Percentiles rank a stretch among this genome's conserved stretches.
Conservation (phyloP, 2,113 vertebrate species). For the Urocynchramus pylzowi region DNA sequence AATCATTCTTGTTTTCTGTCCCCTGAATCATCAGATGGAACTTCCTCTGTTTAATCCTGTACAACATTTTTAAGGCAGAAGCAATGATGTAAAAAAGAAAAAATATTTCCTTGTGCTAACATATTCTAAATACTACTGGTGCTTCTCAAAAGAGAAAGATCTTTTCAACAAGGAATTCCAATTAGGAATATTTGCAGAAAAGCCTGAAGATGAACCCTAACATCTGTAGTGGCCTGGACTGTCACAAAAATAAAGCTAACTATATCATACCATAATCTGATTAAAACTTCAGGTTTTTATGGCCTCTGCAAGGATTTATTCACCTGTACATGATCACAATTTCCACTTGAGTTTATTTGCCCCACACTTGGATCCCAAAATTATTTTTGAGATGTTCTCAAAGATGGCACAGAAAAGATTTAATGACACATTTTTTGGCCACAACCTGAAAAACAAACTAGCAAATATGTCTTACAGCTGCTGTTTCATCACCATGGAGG, state of each 20-base stretch:
- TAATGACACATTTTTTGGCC: neutral
- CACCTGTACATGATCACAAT: neutral
- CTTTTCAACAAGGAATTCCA: neutral
- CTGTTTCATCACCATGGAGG: neutral
- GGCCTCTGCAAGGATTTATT: neutral
- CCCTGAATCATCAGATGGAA: neutral
- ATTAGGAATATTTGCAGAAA: neutral
- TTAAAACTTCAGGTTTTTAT: neutral
- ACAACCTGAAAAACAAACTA: neutral
- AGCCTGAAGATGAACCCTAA: neutral
- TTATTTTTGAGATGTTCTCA: neutral
- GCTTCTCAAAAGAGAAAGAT: neutral
- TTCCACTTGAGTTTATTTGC: neutral
- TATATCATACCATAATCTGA: neutral
- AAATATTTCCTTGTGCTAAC: neutral
- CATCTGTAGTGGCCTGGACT: neutral
- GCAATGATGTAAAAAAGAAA: neutral
- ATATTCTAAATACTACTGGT: neutral
- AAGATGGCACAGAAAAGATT: neutral
- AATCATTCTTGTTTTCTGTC: neutral
- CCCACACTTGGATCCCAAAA: neutral
- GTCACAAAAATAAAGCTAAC: neutral
- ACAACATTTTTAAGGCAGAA: neutral
- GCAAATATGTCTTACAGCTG: neutral
- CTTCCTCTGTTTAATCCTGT: neutral